Conservation (phyloP, 2,888 invertebrate genomes). For the Tiphia femorata region DNA sequence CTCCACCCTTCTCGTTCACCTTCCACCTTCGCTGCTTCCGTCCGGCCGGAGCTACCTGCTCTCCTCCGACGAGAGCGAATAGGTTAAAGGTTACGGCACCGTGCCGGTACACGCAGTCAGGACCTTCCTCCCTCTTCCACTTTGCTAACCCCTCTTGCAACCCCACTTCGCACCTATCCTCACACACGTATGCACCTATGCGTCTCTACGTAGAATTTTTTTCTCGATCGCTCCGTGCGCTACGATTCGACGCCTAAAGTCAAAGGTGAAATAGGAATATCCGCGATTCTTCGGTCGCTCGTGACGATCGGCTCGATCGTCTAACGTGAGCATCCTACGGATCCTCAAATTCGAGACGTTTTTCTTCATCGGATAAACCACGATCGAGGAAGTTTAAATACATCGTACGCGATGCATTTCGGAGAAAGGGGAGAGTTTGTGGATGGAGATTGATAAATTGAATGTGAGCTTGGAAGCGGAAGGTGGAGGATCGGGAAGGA, state of each 20-base stretch:
- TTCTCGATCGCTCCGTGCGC: neutral
- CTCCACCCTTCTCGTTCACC: constrained; percentile 6
- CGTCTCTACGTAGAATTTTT: neutral
- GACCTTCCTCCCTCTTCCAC: constrained; percentile 6
- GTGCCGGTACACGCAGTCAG: constrained; percentile 10
- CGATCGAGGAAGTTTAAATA: too few species aligned
- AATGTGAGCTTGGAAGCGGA: too few species aligned
- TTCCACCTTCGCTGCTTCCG: neutral
- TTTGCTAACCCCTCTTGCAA: neutral
- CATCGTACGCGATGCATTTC: too few species aligned
- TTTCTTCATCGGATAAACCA: too few species aligned
- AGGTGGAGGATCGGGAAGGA: too few species aligned
- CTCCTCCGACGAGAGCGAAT: constrained; percentile 18
- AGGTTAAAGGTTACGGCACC: constrained; percentile 36
- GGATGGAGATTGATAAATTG: too few species aligned
- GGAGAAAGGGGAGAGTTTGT: too few species aligned
- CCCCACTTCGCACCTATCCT: neutral
- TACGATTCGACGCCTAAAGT: neutral
- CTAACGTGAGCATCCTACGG: too few species aligned
- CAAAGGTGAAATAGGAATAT: neutral
- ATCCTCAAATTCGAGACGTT: too few species aligned
- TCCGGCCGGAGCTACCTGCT: constrained; percentile 13
- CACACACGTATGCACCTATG: neutral
- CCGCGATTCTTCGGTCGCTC: neutral
- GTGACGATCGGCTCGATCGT: too few species aligned